These are phyloP conservation scores for Polydrusus cervinus DNA, from an alignment of 2,888 invertebrate species.

Conservation along the genomic window DNA sequence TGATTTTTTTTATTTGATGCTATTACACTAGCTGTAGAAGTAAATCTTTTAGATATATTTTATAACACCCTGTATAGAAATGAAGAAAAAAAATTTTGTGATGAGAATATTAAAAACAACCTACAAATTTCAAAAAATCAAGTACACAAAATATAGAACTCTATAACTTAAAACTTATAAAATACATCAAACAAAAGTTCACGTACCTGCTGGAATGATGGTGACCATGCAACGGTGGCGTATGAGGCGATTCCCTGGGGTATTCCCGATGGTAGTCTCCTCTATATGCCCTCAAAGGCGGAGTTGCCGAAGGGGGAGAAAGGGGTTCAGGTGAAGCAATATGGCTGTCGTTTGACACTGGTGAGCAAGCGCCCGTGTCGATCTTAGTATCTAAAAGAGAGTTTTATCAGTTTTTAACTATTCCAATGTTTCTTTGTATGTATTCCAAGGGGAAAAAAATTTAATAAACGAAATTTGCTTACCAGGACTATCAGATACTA, in stretches of 20 bases:
- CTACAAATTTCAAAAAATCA: too few species aligned
- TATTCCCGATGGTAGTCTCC: conserved; percentile 62
- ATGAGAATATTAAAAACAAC: too few species aligned
- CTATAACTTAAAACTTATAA: background rate
- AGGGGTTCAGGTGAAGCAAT: conserved; percentile 67
- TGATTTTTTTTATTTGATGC: too few species aligned
- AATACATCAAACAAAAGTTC: background rate
- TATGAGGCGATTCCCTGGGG: conserved; percentile 79
- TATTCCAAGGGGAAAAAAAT: too few species aligned
- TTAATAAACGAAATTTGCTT: conserved; percentile 6
- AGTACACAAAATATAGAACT: background rate
- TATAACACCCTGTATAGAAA: too few species aligned
- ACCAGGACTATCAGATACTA: conserved; percentile 49
- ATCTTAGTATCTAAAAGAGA: conserved; percentile 58
- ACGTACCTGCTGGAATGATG: conserved; percentile 51
- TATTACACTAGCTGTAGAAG: too few species aligned
- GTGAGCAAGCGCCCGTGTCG: conserved; percentile 68
- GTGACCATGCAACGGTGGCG: conserved; percentile 72
- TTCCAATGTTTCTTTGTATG: background rate
- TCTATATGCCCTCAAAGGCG: conserved; percentile 66
- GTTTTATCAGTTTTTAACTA: background rate
- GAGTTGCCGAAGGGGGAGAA: conserved; percentile 69
- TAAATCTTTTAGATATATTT: too few species aligned
- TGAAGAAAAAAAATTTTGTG: too few species aligned
- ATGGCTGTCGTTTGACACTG: conserved; percentile 70